These are phyloP conservation scores for Polylopha cassiicola DNA, from an alignment of 2,888 invertebrate genomes.

Conservation along the genomic window DNA sequence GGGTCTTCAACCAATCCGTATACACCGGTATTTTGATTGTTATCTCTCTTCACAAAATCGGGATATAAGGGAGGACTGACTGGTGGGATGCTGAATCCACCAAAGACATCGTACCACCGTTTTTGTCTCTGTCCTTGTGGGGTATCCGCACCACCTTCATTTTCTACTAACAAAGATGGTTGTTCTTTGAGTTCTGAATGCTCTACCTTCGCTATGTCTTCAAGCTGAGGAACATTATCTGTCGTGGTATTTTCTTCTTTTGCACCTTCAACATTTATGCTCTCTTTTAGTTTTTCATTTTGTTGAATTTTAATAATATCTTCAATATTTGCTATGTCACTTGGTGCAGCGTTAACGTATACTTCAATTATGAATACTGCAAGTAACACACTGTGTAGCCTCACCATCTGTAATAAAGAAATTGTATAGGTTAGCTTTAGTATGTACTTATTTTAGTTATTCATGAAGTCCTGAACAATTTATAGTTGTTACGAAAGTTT, in stretches of 20 bases:
- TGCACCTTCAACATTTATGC: too few relatives aligned
- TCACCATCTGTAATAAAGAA: slow-evolving; percentile 57
- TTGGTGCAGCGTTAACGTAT: slow-evolving; percentile 46
- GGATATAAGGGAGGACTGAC: slow-evolving; percentile 21
- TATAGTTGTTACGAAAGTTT: too few relatives aligned
- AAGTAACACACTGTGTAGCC: slow-evolving; percentile 32
- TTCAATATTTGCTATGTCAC: slow-evolving; percentile 34
- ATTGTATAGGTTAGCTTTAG: too few relatives aligned
- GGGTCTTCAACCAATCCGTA: slow-evolving; percentile 27
- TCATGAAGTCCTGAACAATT: too few relatives aligned
- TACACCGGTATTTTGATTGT: slow-evolving; percentile 23
- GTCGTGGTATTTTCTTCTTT: too few relatives aligned
- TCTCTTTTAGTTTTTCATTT: too few relatives aligned
- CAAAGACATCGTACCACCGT: slow-evolving; percentile 34
- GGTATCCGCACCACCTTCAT: slow-evolving; percentile 21
- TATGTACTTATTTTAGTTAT: too few relatives aligned
- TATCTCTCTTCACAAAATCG: slow-evolving; percentile 26
- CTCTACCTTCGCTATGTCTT: slow-evolving; percentile 34
- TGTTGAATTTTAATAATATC: too few relatives aligned
- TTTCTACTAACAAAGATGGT: slow-evolving; percentile 28
- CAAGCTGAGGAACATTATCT: too few relatives aligned
- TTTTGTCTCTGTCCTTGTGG: slow-evolving; percentile 32
- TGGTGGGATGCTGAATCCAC: slow-evolving; percentile 20
- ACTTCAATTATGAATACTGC: slow-evolving; percentile 41
- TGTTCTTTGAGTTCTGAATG: slow-evolving; percentile 33